phyloP scores from a whole-genome alignment of 2,888 invertebrate species.

The Rhyacophila evoluta region DNA sequence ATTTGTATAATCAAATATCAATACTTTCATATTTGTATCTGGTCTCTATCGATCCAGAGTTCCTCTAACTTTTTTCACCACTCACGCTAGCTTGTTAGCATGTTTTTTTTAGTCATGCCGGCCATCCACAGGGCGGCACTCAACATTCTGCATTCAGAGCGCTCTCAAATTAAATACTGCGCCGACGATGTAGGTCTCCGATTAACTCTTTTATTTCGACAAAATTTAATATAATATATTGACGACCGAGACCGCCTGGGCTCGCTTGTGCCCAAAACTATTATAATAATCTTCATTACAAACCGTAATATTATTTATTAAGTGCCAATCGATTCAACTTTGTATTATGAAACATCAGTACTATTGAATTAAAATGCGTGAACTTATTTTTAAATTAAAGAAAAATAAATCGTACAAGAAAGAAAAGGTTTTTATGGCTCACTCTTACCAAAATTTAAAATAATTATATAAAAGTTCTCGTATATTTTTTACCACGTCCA shows the following conservation, averaged over 20 bases:
- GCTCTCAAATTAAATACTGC: constrained; percentile 46
- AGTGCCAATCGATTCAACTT: neutral
- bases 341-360: no score
- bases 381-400: no score
- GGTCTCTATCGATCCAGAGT: neutral
- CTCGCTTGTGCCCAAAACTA: neutral
- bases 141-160: constrained; percentile 9
- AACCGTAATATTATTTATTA: neutral
- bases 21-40: no score
- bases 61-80: constrained; percentile 20
- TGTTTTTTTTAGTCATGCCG: constrained; percentile 32
- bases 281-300: neutral
- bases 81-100: constrained; percentile 38
- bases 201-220: constrained; percentile 23
- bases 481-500: no score
- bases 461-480: no score
- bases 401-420: no score
- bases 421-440: no score
- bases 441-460: no score
- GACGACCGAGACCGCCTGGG: constrained; percentile 9
- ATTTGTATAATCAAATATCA: no score
- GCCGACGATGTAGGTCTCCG: constrained; percentile 29
- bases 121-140: constrained; percentile 8
- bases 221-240: constrained; percentile 9
- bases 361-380: no score